Percentiles rank a stretch among this genome's conserved stretches.
These are phyloP conservation scores for Syngnathus acus DNA, from an alignment of 2,797 vertebrate genomes.

Conservation along the genomic window DNA sequence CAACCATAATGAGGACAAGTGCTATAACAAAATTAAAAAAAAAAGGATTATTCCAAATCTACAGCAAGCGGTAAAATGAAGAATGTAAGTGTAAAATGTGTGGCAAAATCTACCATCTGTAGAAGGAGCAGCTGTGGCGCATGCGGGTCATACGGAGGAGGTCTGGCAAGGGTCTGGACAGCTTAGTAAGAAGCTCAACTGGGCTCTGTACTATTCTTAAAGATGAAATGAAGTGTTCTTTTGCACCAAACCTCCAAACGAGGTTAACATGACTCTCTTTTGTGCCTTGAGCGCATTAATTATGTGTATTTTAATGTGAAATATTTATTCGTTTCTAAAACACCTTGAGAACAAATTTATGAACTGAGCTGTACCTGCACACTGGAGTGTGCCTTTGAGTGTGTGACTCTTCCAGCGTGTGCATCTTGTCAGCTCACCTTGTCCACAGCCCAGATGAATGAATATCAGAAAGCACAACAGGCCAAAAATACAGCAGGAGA, in stretches of 20 bases:
- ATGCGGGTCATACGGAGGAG: background rate
- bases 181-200: background rate
- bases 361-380: background rate
- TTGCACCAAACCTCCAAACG: background rate
- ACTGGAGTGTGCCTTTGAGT: background rate
- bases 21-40: background rate
- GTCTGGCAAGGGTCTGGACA: background rate
- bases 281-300: background rate
- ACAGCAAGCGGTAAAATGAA: too few species aligned
- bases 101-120: background rate
- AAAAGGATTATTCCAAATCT: background rate
- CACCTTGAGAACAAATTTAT: background rate
- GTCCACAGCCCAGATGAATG: conserved; percentile 53
- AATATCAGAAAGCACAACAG: conserved; percentile 51
- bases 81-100: too few species aligned
- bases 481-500: conserved; percentile 30
- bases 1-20: too few species aligned
- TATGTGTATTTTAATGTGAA: background rate
- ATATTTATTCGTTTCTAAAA: background rate
- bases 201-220: background rate
- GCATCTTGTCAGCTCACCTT: conserved; percentile 41
- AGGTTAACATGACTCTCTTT: background rate
- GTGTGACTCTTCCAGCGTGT: conserved; percentile 22
- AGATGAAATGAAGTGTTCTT: background rate
- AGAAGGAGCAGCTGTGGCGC: background rate